Evolutionary conservation across 1,140 invertebrate genomes (phyloP).

Genomic region (Drosophila nikananu): DNA sequence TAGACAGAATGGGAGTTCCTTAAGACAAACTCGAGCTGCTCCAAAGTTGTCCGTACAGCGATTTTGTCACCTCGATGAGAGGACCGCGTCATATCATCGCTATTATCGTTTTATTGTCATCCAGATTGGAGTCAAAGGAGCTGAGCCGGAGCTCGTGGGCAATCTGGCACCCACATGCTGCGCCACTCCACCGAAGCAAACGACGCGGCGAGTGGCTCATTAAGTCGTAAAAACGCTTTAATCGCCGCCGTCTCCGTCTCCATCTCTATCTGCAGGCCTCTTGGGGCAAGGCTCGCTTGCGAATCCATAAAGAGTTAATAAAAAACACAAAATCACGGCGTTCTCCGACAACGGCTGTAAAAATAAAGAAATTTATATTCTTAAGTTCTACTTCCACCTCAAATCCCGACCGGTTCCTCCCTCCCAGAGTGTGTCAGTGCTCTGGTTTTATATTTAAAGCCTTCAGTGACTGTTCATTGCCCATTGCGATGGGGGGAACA

Average conservation of each 20-base stretch:
- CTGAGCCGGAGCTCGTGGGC: slow-evolving; percentile 54
- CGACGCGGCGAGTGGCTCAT: slow-evolving; percentile 75
- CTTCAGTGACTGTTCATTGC: slow-evolving; percentile 58
- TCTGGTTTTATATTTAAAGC: slow-evolving; percentile 67
- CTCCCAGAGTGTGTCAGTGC: slow-evolving; percentile 13
- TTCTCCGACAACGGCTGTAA: slow-evolving; percentile 65
- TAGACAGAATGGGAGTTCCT: not conserved
- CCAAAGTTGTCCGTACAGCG: slow-evolving; percentile 57
- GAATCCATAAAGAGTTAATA: slow-evolving; percentile 83
- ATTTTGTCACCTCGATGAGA: slow-evolving; percentile 75
- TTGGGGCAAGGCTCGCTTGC: slow-evolving; percentile 51
- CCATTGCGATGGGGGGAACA: slow-evolving; percentile 34
- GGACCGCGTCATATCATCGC: slow-evolving; percentile 59
- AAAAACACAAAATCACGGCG: slow-evolving; percentile 78
- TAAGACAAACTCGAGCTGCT: slow-evolving; percentile 21
- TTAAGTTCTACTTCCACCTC: slow-evolving; percentile 59
- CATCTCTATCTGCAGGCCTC: slow-evolving; percentile 7
- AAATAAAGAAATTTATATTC: slow-evolving; percentile 78
- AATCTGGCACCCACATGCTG: slow-evolving; percentile 79
- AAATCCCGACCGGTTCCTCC: not conserved
- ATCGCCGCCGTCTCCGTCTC: slow-evolving; percentile 55
- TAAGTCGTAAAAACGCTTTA: slow-evolving; percentile 82
- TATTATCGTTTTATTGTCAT: slow-evolving; percentile 75
- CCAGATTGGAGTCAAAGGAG: slow-evolving; percentile 35
- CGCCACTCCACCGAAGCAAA: slow-evolving; percentile 37